Evolutionary conservation across 2,113 vertebrate species (phyloP).

Genomic region (Alectura lathami): DNA sequence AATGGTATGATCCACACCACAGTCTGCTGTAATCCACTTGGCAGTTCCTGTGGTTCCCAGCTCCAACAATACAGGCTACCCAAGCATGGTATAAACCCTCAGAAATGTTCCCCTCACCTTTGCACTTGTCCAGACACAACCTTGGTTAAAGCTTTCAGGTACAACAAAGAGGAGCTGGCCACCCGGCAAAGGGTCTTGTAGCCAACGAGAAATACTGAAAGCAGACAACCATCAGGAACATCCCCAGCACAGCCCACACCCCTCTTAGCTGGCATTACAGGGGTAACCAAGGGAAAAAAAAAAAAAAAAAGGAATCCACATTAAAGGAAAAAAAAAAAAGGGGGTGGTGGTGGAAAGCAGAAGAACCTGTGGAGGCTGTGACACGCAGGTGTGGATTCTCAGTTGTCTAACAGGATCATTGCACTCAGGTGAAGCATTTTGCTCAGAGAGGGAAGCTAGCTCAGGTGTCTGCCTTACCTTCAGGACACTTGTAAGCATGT

Average conservation of each 20-base stretch:
- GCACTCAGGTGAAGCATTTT: not conserved
- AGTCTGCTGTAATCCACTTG: not conserved
- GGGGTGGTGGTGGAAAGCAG: no score
- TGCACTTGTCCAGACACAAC: not conserved
- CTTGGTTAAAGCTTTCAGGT: not conserved
- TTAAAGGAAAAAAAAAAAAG: not conserved
- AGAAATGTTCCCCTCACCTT: not conserved
- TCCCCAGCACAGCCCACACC: not conserved
- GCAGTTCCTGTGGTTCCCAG: not conserved
- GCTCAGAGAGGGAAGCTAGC: not conserved
- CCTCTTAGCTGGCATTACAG: rapidly evolving
- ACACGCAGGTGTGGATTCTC: not conserved
- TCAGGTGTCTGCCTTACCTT: not conserved
- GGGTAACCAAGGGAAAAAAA: no score
- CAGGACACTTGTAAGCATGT: not conserved
- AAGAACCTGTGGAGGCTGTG: not conserved
- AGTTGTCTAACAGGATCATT: not conserved
- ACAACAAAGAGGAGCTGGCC: not conserved
- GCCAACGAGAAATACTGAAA: not conserved
- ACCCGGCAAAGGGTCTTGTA: not conserved
- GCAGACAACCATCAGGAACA: not conserved
- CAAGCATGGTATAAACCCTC: not conserved
- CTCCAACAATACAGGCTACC: not conserved
- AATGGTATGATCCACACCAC: not conserved
- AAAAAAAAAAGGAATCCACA: not conserved